phyloP scores from a whole-genome alignment of 2,888 invertebrate genomes.

The Eulithis prunata region DNA sequence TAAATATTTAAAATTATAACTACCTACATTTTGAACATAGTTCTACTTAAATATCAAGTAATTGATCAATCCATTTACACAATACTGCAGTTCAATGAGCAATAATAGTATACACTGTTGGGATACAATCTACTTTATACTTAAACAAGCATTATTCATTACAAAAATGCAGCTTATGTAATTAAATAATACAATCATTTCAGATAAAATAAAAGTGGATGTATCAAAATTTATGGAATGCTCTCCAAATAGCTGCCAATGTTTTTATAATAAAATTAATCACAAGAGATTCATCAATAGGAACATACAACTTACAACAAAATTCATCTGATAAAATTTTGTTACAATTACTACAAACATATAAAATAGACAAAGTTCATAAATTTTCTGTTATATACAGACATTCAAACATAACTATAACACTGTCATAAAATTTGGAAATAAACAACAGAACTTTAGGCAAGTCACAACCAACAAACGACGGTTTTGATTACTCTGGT shows the following conservation, averaged over 20 bases:
- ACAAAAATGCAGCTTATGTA: slow-evolving; percentile 35
- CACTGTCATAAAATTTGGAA: slow-evolving; percentile 74
- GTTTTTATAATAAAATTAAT: slow-evolving; percentile 43
- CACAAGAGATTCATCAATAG: slow-evolving; percentile 64
- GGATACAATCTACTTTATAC: slow-evolving; percentile 26
- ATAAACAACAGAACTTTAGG: slow-evolving; percentile 69
- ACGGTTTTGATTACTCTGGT: slow-evolving; percentile 72
- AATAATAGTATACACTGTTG: slow-evolving; percentile 50
- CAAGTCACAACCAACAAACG: slow-evolving; percentile 71
- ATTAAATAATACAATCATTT: slow-evolving; percentile 7
- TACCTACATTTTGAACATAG: slow-evolving; percentile 53
- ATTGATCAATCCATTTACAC: slow-evolving; percentile 68
- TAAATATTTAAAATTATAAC: slow-evolving; percentile 55
- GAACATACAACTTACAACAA: slow-evolving; percentile 54
- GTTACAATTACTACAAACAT: slow-evolving; percentile 38
- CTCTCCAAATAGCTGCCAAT: slow-evolving; percentile 28
- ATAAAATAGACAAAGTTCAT: slow-evolving; percentile 48
- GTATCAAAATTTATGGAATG: slow-evolving; percentile 26
- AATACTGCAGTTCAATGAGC: slow-evolving; percentile 75
- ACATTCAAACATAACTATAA: slow-evolving; percentile 54
- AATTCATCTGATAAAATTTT: slow-evolving; percentile 40
- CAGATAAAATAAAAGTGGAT: slow-evolving; percentile 17
- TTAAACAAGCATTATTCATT: slow-evolving; percentile 33
- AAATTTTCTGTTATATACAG: slow-evolving; percentile 47
- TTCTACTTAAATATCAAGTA: slow-evolving; percentile 62